Conservation (phyloP, 2,113 vertebrate genomes). For the Perca fluviatilis region DNA sequence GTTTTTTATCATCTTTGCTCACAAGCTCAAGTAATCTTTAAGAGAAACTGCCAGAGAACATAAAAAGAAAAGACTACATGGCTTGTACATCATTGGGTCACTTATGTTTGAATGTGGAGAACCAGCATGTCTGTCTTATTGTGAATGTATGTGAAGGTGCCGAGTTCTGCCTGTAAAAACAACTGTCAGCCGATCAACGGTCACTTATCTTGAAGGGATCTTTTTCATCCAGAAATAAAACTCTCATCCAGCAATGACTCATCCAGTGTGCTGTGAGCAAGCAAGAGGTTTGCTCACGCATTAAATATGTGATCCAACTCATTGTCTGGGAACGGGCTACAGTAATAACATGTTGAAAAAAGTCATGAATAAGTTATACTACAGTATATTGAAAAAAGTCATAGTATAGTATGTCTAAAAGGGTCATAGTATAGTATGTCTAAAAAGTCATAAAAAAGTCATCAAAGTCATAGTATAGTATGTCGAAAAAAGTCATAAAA, state of each 20-base stretch:
- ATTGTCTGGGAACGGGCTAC: constrained; percentile 13
- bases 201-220: constrained; percentile 39
- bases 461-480: too few species aligned
- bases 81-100: constrained; percentile 10
- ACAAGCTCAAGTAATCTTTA: background rate
- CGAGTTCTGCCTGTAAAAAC: constrained; percentile 64
- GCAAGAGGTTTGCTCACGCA: constrained; percentile 7
- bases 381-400: too few species aligned
- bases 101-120: constrained; percentile 12
- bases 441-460: too few species aligned
- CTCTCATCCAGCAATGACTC: constrained; percentile 51
- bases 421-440: too few species aligned
- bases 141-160: constrained; percentile 31
- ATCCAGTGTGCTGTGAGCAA: constrained; percentile 21
- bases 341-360: too few species aligned
- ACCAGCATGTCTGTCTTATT: constrained; percentile 4
- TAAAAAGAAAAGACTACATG: constrained; percentile 9
- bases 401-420: too few species aligned
- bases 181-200: constrained; percentile 33
- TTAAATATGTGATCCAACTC: background rate
- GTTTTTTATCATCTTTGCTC: constrained; percentile 33
- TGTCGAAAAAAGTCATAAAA: too few species aligned
- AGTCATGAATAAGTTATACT: too few species aligned
- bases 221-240: constrained; percentile 44
- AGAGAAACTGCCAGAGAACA: constrained; percentile 3